Evolutionary conservation across 2,797 vertebrate genomes (phyloP).

Genomic region (Rallus crepitans): DNA sequence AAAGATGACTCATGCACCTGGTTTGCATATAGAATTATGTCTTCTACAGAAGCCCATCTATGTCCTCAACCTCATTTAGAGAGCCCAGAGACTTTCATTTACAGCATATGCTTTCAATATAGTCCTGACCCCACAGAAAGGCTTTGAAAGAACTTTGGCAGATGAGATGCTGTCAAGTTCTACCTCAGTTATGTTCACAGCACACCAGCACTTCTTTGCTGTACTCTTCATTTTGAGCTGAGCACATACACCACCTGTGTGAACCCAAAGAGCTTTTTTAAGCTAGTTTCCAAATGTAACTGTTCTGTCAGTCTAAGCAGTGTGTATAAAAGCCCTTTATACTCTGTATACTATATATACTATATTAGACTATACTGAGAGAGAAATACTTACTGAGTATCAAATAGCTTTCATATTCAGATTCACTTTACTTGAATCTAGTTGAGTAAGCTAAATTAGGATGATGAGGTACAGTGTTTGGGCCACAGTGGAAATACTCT

Average conservation of each 20-base stretch:
- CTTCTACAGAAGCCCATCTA: background rate
- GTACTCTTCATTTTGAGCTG: background rate
- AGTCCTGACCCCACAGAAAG: background rate
- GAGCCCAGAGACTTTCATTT: background rate
- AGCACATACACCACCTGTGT: background rate
- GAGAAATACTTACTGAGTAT: background rate
- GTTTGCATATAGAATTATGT: background rate
- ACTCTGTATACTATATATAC: background rate
- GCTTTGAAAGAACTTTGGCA: background rate
- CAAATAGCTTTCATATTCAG: background rate
- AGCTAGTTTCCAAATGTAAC: background rate
- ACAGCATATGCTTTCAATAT: background rate
- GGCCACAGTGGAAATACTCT: background rate
- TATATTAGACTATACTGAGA: background rate
- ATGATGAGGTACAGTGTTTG: background rate
- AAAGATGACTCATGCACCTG: background rate
- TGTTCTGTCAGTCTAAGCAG: background rate
- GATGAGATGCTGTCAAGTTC: background rate
- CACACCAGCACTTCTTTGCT: background rate
- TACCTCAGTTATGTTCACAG: background rate
- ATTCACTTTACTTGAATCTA: background rate
- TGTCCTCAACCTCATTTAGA: background rate
- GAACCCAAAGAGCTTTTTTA: background rate
- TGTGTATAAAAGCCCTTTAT: background rate
- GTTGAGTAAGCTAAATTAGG: background rate